A percentile compares a stretch with the other conserved stretches of the same genome.
Evolutionary conservation across 1,140 invertebrate genomes (phyloP).

Genomic region (Bombus sylvicola): DNA sequence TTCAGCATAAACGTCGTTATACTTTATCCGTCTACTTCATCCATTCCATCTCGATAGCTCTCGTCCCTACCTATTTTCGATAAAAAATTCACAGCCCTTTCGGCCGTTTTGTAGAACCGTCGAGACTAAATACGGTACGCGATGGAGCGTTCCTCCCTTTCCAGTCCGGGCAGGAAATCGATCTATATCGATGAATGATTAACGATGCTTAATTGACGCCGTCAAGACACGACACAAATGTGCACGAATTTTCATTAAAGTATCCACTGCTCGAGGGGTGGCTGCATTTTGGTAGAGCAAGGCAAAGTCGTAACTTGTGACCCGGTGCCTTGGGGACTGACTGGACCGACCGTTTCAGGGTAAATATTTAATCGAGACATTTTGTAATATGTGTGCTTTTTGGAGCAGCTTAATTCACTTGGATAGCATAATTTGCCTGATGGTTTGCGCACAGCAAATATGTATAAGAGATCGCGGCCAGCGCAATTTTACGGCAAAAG

Average conservation of each 20-base stretch:
- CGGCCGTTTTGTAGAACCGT: neutral
- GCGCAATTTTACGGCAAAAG: neutral
- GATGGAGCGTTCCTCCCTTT: neutral
- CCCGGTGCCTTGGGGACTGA: conserved; percentile 13
- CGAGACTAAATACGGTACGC: neutral
- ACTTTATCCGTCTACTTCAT: neutral
- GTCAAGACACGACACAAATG: neutral
- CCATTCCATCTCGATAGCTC: neutral
- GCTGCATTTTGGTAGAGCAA: neutral
- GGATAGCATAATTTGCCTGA: conserved; percentile 54
- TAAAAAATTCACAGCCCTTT: conserved; percentile 19
- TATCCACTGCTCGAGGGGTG: neutral
- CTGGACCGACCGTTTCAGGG: conserved; percentile 51
- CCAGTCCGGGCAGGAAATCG: no score
- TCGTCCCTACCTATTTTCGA: neutral
- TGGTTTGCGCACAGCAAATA: conserved; percentile 53
- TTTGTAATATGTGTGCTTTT: conserved; percentile 67
- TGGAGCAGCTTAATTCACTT: conserved; percentile 52
- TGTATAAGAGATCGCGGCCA: conserved; percentile 11
- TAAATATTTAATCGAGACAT: conserved; percentile 71
- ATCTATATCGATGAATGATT: conserved; percentile 11
- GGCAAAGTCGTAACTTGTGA: conserved; percentile 38
- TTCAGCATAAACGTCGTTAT: neutral
- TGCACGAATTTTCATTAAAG: conserved; percentile 50
- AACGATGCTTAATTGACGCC: neutral